Evolutionary conservation across 2,113 vertebrate species (phyloP), one percentile per base, ranked within the genome.

Genomic region (Sphyrna mokarran): DNA sequence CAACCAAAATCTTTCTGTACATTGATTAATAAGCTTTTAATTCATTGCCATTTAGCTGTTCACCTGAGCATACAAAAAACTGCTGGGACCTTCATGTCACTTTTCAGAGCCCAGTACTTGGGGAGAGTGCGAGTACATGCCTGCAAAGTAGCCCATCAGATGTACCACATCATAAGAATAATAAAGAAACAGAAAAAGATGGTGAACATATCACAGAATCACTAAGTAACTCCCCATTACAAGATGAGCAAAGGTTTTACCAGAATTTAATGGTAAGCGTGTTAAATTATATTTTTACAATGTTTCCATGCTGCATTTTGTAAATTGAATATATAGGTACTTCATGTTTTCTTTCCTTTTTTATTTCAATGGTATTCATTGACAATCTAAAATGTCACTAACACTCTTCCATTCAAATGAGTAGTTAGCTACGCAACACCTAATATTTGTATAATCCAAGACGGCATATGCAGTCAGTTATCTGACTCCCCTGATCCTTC

Each of bases 251-350:
- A 96, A 98, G 97, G 95, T 97, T 98, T 97, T 98, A 98, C 96
- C 97, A 98, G 95, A 97, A 98, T 70, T 97, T 98, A 70, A 96
- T 98, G 97, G 98, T 99, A 97, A 97, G 96, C 95, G 96, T 61
- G 9, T 18, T 54, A 54, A 0, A 43, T 78, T 96, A 10, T 37
- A 33, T 83, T 94, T 68, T 70, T 63, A 61, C 29, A 33, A 22
- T n/a, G 72, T 61, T 86, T 0, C 70, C 29, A 33, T 2, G 43
- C 18, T 18, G 4, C 14, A 37, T 40, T 20, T 90, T 89, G 22
- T 63, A 89, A 40, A 78, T 54, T 0, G 61, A 94, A 94, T 95
- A 16, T 93, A 11, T 76, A 8, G 29, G 23, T 63, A 61, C 66
- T 48, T 18, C 26, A 76, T 22, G 9, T 29, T 14, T 95, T 90